Conservation (phyloP, 23 tunicate species). For the Botrylloides violaceus region DNA sequence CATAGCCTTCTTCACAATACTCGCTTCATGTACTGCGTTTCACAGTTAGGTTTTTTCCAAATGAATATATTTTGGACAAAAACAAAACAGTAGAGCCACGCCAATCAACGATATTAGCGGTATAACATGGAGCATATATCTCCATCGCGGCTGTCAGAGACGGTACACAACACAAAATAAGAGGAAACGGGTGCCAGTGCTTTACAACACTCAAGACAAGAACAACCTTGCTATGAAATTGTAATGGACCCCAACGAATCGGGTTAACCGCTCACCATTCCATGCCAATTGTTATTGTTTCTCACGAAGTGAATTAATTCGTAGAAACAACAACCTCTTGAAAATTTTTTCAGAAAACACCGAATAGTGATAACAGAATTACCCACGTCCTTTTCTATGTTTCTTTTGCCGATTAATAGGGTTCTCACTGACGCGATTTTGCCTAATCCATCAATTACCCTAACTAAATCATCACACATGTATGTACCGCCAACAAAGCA, state of each 20-base stretch:
- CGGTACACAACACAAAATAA: not conserved
- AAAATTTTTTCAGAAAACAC: not conserved
- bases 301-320: constrained; percentile 2
- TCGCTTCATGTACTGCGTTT: no score
- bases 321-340: not conserved
- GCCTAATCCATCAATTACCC: not conserved
- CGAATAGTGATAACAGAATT: not conserved
- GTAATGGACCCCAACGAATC: not conserved
- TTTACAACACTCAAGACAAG: not conserved
- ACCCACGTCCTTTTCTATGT: not conserved
- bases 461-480: no score
- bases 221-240: not conserved
- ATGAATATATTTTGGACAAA: not conserved
- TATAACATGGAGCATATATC: not conserved
- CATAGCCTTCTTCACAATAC: no score
- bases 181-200: not conserved
- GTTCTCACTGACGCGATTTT: not conserved
- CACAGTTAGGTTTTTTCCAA: no score
- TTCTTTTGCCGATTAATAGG: not conserved
- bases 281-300: constrained; percentile 1
- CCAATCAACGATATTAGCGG: not conserved
- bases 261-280: not conserved
- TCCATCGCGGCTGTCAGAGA: not conserved
- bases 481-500: no score
- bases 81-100: not conserved